A percentile compares a stretch with the other conserved stretches of the same genome.
These are phyloP conservation scores for Premnoplex brunnescens DNA, from an alignment of 2,797 vertebrate species.

Conservation along the genomic window DNA sequence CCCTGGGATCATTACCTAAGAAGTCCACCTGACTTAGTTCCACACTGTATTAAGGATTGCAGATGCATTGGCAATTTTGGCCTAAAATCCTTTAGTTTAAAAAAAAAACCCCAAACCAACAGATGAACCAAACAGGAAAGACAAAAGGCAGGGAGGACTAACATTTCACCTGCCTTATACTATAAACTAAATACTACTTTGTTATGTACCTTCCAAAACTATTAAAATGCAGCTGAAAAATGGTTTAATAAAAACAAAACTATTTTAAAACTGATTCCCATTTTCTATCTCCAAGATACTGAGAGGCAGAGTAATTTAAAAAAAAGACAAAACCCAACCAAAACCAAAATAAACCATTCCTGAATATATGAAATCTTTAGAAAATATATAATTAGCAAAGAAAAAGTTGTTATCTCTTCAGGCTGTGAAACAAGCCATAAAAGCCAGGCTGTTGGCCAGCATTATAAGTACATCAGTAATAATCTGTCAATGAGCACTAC, in stretches of 20 bases:
- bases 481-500: constrained; percentile 16
- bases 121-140: neutral
- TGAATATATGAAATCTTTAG: neutral
- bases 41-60: neutral
- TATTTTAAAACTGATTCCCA: neutral
- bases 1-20: neutral
- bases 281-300: neutral
- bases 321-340: neutral
- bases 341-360: neutral
- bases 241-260: neutral
- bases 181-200: neutral
- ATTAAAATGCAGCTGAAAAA: neutral
- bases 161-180: neutral
- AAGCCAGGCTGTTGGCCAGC: neutral
- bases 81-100: neutral
- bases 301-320: neutral
- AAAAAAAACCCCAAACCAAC: neutral
- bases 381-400: neutral
- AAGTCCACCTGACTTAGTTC: neutral
- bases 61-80: neutral
- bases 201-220: neutral
- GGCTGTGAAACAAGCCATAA: neutral
- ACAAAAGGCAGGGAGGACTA: neutral
- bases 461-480: neutral
- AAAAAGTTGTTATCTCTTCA: neutral